Base-by-base conservation (phyloP, 2,113 vertebrate species). In the Eurystomus gularis region DNA sequence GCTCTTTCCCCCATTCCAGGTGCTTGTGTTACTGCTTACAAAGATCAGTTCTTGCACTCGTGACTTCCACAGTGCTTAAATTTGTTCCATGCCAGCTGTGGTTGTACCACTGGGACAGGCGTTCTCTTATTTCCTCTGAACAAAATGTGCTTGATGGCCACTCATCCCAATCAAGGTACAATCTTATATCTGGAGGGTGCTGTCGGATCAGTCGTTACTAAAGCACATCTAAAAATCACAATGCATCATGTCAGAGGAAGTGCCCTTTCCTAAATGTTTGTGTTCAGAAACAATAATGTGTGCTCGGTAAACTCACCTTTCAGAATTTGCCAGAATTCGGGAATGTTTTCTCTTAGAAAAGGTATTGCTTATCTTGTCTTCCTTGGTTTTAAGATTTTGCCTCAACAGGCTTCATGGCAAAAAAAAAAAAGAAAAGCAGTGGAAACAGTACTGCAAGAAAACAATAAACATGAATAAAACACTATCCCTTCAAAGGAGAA, bases 381-480 rank as follows among this genome's bases (percentile, higher is more conserved):
- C 42, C 51, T 90, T 87, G 71, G 84, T 94, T 94, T 90, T 86
- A 91, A 93, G 72, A 48, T 77, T 86, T 66, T 54, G 29, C 71
- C 94, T 69, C 79, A 79, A 60, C 40, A 89, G 86, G 16, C 52
- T 92, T 81, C 44, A 70, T 66, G 35, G 62, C 33, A 44, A 39
- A 62, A 90, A 91, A 93, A 51, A 12, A 5, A 42, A 26, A 23
- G 11, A 31, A n/a, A 46, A 69, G 35, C 70, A 48, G 17, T 70
- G 48, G 28, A 68, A 62, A 76, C n/a, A 83, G 88, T 40, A 55
- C 54, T 40, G n/a, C 75, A 76, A 86, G 90, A 86, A 96, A 96
- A 96, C 62, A 97, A 96, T 91, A 93, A 91, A 80, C 71, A 95
- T 96, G 84, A 97, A 97, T 97, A 97, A 97, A 97, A 92, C 80